phyloP scores from a whole-genome alignment of 2,113 vertebrate species.

The Leptosomus discolor region DNA sequence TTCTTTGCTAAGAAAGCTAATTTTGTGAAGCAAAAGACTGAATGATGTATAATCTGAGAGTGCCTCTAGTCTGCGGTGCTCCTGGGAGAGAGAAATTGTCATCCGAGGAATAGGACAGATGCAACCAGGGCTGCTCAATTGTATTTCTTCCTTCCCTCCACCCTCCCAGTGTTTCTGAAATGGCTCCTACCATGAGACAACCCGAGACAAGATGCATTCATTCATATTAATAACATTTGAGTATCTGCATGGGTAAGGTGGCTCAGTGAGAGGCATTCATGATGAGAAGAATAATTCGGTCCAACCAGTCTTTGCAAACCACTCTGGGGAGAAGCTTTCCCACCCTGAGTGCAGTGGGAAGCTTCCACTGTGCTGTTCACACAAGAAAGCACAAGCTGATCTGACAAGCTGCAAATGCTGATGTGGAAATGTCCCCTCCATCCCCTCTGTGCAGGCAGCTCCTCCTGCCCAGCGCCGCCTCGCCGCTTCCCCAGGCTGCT shows the following conservation, averaged over 20 bases:
- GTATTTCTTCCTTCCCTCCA: constrained; percentile 15
- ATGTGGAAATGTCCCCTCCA: background rate
- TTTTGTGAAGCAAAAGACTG: background rate
- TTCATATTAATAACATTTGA: constrained; percentile 58
- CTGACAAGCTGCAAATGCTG: background rate
- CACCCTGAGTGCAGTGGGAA: background rate
- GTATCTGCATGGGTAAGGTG: constrained; percentile 51
- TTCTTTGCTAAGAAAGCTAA: constrained; percentile 45
- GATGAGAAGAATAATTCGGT: constrained; percentile 53
- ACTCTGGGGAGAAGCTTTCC: constrained; percentile 49
- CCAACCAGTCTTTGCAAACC: constrained; percentile 32
- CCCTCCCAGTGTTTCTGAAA: constrained; percentile 40
- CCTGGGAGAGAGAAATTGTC: constrained; percentile 39
- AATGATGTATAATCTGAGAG: constrained; percentile 11
- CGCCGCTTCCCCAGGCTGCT: background rate
- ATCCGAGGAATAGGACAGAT: background rate
- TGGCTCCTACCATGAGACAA: constrained; percentile 27
- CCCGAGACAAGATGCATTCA: constrained; percentile 38
- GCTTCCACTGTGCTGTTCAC: background rate
- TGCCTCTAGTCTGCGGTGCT: constrained; percentile 1
- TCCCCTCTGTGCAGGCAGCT: background rate
- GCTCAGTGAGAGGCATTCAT: constrained; percentile 35
- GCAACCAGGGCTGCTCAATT: background rate
- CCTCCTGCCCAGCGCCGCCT: background rate
- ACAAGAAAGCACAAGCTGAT: background rate